These are phyloP conservation scores for Aegithalos caudatus DNA, from an alignment of 2,113 vertebrate genomes.

Conservation along the genomic window DNA sequence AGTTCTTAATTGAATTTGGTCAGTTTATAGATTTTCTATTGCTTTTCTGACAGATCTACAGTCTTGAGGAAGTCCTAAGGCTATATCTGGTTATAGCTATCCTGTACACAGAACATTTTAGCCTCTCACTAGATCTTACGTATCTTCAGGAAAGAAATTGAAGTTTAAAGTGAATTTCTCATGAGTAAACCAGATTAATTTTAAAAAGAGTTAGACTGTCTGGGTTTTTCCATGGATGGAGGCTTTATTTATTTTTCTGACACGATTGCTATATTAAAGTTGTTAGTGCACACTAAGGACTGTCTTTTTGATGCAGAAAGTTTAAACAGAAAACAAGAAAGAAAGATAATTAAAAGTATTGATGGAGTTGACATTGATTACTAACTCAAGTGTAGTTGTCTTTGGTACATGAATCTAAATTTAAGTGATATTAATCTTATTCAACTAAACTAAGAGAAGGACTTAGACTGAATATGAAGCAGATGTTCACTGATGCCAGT, in stretches of 20 bases:
- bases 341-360: background rate
- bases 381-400: background rate
- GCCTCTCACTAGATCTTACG: background rate
- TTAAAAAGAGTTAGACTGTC: background rate
- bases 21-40: background rate
- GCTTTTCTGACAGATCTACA: background rate
- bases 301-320: background rate
- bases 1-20: background rate
- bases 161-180: background rate
- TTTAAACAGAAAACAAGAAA: background rate
- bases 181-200: background rate
- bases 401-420: background rate
- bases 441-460: background rate
- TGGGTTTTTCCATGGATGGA: fast-evolving
- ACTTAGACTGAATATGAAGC: background rate
- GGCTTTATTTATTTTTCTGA: fast-evolving
- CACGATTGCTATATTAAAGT: background rate
- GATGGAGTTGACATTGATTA: background rate
- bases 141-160: background rate
- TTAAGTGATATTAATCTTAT: background rate
- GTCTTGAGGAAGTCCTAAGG: background rate
- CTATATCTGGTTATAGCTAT: background rate
- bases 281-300: background rate
- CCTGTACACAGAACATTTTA: background rate
- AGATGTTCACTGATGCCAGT: background rate